A percentile compares a stretch with the other conserved stretches of the same genome.
Conservation (phyloP, 2,113 vertebrate species). For the Sapajus apella region DNA sequence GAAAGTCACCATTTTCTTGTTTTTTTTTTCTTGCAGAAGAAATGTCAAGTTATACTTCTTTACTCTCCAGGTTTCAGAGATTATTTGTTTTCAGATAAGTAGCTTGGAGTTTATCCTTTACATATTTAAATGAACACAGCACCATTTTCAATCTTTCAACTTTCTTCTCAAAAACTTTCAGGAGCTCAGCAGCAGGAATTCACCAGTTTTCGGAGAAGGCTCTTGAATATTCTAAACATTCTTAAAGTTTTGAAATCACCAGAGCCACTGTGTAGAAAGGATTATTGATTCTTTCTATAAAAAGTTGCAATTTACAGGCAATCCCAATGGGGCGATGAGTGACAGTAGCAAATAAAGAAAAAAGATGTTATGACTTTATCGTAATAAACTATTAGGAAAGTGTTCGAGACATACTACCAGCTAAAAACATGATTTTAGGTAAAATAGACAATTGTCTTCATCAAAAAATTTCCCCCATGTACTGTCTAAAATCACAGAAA, state of each 20-base stretch:
- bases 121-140: constrained; percentile 32
- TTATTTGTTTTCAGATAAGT: constrained; percentile 28
- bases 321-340: fast-evolving
- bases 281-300: neutral
- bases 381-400: neutral
- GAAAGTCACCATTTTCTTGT: constrained; percentile 41
- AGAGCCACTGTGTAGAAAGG: neutral
- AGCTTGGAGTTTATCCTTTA: neutral
- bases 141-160: neutral
- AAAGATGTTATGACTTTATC: neutral
- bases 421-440: neutral
- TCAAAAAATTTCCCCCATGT: neutral
- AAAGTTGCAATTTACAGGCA: neutral
- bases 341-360: neutral
- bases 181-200: neutral
- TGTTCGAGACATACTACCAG: neutral
- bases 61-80: constrained; percentile 5
- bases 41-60: constrained; percentile 41
- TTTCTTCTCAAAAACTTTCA: neutral
- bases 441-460: neutral
- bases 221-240: constrained; percentile 27
- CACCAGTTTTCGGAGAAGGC: neutral
- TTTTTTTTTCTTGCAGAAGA: neutral
- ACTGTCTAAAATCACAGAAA: neutral
- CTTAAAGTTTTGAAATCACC: neutral